Base-by-base conservation (phyloP, 92 coral and sea anemone genomes). In the Plumapathes pennacea region DNA sequence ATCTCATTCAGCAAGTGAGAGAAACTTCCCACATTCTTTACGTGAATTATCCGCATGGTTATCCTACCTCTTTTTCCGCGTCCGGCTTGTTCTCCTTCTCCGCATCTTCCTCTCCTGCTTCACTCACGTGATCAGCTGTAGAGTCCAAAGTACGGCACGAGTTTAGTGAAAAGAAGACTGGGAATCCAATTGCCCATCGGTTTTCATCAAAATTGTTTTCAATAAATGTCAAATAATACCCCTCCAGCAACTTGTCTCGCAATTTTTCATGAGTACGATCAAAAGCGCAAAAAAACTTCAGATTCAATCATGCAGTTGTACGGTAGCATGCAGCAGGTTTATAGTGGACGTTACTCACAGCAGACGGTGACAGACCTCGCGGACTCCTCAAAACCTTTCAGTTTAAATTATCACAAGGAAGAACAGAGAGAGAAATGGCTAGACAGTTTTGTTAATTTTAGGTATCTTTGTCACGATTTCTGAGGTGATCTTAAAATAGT, bases 21-120 rank as follows among this genome's bases (percentile, higher is more conserved):
- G n/a, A n/a, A n/a, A n/a, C n/a, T n/a, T n/a, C n/a, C n/a, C n/a
- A n/a, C n/a, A n/a, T n/a, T n/a, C n/a, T n/a, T n/a, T n/a, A n/a
- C n/a, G n/a, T n/a, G n/a, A n/a, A n/a, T n/a, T n/a, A n/a, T n/a
- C n/a, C n/a, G n/a, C n/a, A n/a, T n/a, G 25, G 13, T 49, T 5
- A 0, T 4, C 34, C 47, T 21, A 71, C 67, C 60, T 50, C 82
- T 19, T 61, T 71, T 61, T 79, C 91, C 10, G 71, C 82, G 20
- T 90, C 97, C 38, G 89, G 78, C 38, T 76, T 82, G 47, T 91
- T 89, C 37, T 91, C 97, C 58, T 91, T 89, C 10, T 88, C 90
- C 42, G 82, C 88, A 25, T 86, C 92, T 19, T 91, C 96, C 25
- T 82, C 95, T 29, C 75, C 88, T 41, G 83, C 97, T 63, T 78